Base-by-base conservation (phyloP, 2,797 vertebrate species). In the Trichosurus vulpecula region DNA sequence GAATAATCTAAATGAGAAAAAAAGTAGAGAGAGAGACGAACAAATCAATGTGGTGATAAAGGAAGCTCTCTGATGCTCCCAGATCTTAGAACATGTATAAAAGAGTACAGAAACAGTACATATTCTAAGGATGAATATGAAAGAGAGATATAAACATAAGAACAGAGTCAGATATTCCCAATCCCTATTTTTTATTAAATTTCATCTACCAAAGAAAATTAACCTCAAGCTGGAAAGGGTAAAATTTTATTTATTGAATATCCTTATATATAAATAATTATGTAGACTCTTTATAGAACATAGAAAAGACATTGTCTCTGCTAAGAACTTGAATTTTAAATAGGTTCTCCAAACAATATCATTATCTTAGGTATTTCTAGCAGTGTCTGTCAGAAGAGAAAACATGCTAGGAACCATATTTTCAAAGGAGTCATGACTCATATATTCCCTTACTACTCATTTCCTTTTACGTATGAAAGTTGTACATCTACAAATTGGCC, bases 51-150 rank as follows among this genome's bases (percentile, higher is more conserved):
- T 54, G 22, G 55, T 95, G 47, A 66, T 91, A 91, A 94, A 95
- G 91, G 47, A 95, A 96, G 51, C 54, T 47, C 81, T 93, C 89
- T 81, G 66, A 92, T 47, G 54, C 90, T 94, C 94, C 96, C 91
- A 90, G 89, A 54, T 58, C 95, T 94, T 51, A 81, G 93, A 66
- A 58, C 54, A 94, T 54, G 47, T 89, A 35, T 41, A 66, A 52
- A 91, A 94, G 93, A 56, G n/a, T n/a, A n/a, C 90, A 92, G 92
- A 81, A 54, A 14, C 91, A 93, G 81, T 92, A 66, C 87, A 55
- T 10, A 55, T 52, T 16, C 52, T 94, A 95, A 97, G 94, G 92
- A 93, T 96, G 89, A 95, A 93, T 94, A 97, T 97, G 94, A 93
- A 97, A 95, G 94, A 35, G 31, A 87, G 22, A 47, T 27, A 87